Base-by-base conservation (phyloP, 2,797 vertebrate species). In the Micropoecilia bifurca region DNA sequence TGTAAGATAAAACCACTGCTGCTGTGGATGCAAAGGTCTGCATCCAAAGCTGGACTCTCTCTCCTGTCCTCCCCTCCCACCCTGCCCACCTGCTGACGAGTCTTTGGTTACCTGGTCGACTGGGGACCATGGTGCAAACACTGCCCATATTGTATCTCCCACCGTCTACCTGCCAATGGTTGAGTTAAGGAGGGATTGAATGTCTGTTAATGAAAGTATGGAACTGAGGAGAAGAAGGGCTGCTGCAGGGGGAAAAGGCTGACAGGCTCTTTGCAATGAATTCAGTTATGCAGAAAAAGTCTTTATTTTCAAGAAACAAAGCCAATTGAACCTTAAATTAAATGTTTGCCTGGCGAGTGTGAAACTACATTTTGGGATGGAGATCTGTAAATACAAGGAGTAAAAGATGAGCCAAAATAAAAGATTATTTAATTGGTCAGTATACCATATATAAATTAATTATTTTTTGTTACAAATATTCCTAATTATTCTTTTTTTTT, bases 141-240 rank as follows among this genome's bases (percentile, higher is more conserved):
- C 94, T 94, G 90, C 39, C 55, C 81, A 88, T 86, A 94, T 95
- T 94, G 93, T 94, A 3, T 20, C 72, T 22, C 77, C 39, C 68
- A 16, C 33, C n/a, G 28, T 46, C 28, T 12, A 68, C 41, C 18
- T 55, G 45, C 72, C 83, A 74, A 33, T 39, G 68, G 74, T 81
- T 85, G 90, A 88, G 88, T 90, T 89, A 81, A 77, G 66, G 80
- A 81, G 76, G 82, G 90, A 90, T 93, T 90, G 76, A 85, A 92
- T 95, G 82, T 87, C 92, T 6, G 22, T 85, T 91, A 90, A 92
- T 93, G 81, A 91, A 90, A 91, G 80, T 85, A 81, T 80, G 75
- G 74, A 81, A 88, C 76, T 80, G 84, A 75, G 78, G 25, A 59
- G 69, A 66, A 53, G 59, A 68, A 55, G 79, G 72, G 84, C 82